These are phyloP conservation scores for Gonioctena quinquepunctata DNA, from an alignment of 1,140 invertebrate genomes.

Conservation along the genomic window DNA sequence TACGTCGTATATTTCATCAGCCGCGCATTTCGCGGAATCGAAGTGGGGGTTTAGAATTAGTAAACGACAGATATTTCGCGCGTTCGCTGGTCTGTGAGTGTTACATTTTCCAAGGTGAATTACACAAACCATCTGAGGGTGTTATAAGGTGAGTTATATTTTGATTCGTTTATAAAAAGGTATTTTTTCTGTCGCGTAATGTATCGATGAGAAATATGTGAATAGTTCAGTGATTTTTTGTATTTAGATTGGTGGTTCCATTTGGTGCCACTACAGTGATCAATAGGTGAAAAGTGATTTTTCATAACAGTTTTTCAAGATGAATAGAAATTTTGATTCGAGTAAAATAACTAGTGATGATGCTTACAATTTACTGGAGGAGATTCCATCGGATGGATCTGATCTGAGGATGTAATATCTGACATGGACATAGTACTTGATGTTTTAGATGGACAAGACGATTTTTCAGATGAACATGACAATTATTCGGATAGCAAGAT, in stretches of 20 bases:
- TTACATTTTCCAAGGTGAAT: neutral
- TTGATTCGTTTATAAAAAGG: neutral
- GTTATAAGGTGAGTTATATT: neutral
- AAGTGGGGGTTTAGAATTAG: neutral
- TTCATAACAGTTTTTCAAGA: neutral
- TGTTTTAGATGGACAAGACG: neutral
- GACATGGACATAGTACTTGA: neutral
- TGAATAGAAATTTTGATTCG: neutral
- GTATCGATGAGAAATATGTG: too few species aligned
- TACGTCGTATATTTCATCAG: neutral
- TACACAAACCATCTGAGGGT: neutral
- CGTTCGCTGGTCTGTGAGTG: neutral
- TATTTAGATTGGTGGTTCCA: neutral
- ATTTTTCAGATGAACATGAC: neutral
- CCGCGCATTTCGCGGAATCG: neutral
- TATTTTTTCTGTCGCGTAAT: too few species aligned
- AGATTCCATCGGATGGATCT: neutral
- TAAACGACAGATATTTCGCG: neutral
- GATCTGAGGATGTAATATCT: neutral
- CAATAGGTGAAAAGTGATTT: neutral
- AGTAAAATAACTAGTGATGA: neutral
- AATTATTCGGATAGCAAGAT: too few species aligned
- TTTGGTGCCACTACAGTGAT: neutral
- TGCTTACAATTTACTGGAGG: conserved; percentile 6
- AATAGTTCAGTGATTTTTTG: too few species aligned